Conservation (phyloP, 2,113 vertebrate species). For the Pithys albifrons region DNA sequence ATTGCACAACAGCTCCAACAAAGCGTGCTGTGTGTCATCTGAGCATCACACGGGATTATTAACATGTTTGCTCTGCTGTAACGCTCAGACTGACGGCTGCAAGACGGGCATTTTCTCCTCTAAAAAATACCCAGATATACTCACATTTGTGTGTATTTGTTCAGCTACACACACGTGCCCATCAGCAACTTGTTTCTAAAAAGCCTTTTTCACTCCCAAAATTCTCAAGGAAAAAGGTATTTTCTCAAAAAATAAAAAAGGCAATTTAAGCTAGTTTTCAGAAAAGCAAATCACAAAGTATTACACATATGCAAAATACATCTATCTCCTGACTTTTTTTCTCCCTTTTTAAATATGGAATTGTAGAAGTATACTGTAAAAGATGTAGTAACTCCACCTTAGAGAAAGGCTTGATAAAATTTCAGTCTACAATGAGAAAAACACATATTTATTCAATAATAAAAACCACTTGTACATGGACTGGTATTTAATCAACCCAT, state of each 20-base stretch:
- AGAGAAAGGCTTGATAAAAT: not conserved
- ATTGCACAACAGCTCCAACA: not conserved
- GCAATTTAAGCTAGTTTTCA: not conserved
- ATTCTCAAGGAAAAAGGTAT: not conserved
- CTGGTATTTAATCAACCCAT: not conserved
- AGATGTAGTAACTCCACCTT: not conserved
- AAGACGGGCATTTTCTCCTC: not conserved
- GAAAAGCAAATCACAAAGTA: not conserved
- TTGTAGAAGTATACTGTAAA: not conserved
- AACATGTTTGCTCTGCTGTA: not conserved
- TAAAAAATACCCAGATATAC: not conserved
- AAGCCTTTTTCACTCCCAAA: not conserved
- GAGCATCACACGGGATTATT: not conserved
- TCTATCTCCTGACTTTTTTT: not conserved
- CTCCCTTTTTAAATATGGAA: not conserved
- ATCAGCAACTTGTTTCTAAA: not conserved
- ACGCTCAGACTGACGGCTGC: not conserved
- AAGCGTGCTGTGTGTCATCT: not conserved
- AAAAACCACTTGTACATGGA: not conserved
- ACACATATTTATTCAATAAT: not conserved
- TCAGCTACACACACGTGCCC: accelerated
- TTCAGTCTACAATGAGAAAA: not conserved
- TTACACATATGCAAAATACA: not conserved
- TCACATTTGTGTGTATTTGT: not conserved
- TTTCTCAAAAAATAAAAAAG: not conserved